Percentiles rank a stretch among this genome's conserved stretches.
Evolutionary conservation across 1,140 invertebrate species (phyloP).

Genomic region (Maniola jurtina): DNA sequence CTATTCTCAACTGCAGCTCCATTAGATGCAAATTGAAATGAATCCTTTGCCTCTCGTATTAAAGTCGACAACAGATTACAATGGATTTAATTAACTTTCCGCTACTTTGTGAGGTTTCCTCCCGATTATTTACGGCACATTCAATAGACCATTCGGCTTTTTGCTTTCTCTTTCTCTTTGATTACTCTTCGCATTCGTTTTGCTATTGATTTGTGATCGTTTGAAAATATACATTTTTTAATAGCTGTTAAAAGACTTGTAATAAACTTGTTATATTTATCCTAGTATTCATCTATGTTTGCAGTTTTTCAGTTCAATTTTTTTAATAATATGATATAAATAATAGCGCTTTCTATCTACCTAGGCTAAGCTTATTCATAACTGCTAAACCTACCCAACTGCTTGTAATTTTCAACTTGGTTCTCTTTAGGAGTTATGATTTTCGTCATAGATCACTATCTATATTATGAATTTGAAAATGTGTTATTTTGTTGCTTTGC

Average conservation of each 20-base stretch:
- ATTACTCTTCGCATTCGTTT: neutral
- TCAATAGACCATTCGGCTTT: conserved; percentile 4
- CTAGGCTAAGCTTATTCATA: no score
- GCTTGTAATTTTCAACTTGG: no score
- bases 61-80: conserved; percentile 6
- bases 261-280: neutral
- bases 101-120: conserved; percentile 16
- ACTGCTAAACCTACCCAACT: no score
- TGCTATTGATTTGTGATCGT: neutral
- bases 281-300: no score
- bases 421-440: no score
- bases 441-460: no score
- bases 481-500: no score
- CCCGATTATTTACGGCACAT: conserved; percentile 20
- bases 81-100: conserved; percentile 16
- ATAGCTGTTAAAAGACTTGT: neutral
- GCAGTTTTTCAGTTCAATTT: no score
- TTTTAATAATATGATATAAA: no score
- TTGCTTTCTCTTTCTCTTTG: conserved; percentile 8
- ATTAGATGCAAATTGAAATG: neutral
- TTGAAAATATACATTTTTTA: neutral
- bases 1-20: neutral
- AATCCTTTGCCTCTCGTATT: neutral
- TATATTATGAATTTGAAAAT: no score
- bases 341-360: no score